Evolutionary conservation across 2,797 vertebrate genomes (phyloP), one percentile per base, ranked within the genome.

Genomic region (Intellagama lesueurii): DNA sequence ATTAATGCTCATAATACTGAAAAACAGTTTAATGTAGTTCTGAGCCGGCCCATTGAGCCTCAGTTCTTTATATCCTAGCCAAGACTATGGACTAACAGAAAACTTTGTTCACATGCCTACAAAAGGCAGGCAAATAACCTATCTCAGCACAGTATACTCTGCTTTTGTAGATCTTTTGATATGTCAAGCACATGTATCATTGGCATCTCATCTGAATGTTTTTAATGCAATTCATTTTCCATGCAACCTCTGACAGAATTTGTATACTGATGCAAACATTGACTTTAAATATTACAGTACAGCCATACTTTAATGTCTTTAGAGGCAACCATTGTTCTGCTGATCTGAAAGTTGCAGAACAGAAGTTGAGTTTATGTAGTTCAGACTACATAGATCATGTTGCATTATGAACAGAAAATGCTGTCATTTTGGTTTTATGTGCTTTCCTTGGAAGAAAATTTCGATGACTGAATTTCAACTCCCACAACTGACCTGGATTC

Each of bases 181-280:
- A 70, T 8, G 47, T 70, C 22, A 32, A 40, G 44, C 16, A n/a
- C 19, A 44, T 28, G 73, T 66, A 11, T 19, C 47, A n/a, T 12
- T 44, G 28, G 16, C n/a, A 16, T 44, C 40, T 30, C 77, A 26
- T 26, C 24, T 60, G 11, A 60, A 85, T 60, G 47, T 5, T 16
- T n/a, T 11, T 86, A 66, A 9, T 9, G 12, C 14, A 19, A 35
- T 22, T 66, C 11, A 35, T 19, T 32, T 72, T 26, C 22, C 56
- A 22, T 47, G 1, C 7, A 40, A n/a, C 35, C 60, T 77, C 83
- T 66, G 7, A 19, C 35, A 22, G 73, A 35, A 77, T 91, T 92
- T 86, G 89, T 40, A 32, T 73, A 73, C 14, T 19, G 19, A 16
- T 19, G 32, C 19, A 75, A 92, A 94, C 88, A 81, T 68, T 81